Percentiles rank a stretch among this genome's conserved stretches.
These are phyloP conservation scores for Drosophila pachea DNA, from an alignment of 1,140 invertebrate genomes.

Conservation along the genomic window DNA sequence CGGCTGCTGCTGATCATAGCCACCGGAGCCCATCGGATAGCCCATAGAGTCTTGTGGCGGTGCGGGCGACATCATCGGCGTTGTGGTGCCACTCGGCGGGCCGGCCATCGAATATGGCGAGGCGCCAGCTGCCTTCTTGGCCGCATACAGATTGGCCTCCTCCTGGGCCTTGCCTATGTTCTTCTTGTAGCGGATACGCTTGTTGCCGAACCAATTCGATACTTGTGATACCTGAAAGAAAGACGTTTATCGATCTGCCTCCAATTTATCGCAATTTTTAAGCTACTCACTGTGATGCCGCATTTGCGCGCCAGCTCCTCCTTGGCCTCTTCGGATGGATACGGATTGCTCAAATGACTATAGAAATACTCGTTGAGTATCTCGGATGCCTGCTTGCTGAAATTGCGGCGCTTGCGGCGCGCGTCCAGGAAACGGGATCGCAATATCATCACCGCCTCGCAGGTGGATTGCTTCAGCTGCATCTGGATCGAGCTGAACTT, in stretches of 20 bases:
- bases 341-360: constrained; percentile 99
- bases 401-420: constrained; percentile 98
- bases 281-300: constrained; percentile 95
- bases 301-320: constrained; percentile 99
- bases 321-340: constrained; percentile 99
- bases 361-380: constrained; percentile 99
- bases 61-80: constrained; percentile 95
- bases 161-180: constrained; percentile 99
- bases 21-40: constrained; percentile 91
- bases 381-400: constrained; percentile 99
- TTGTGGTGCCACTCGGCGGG: constrained; percentile 90
- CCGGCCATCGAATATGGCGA: constrained; percentile 94
- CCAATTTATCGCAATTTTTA: background rate
- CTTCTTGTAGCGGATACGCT: constrained; percentile 99
- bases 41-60: constrained; percentile 93
- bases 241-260: background rate
- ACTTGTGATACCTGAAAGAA: constrained; percentile 83
- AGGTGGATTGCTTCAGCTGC: constrained; percentile 99
- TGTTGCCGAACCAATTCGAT: constrained; percentile 99
- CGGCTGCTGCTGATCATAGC: constrained; percentile 90
- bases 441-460: constrained; percentile 99
- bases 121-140: constrained; percentile 98
- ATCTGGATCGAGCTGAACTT: constrained; percentile 99
- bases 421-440: constrained; percentile 95
- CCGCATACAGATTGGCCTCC: constrained; percentile 99